Conservation (phyloP, 92 coral and sea anemone species). For the Epizoanthus scotinus region DNA sequence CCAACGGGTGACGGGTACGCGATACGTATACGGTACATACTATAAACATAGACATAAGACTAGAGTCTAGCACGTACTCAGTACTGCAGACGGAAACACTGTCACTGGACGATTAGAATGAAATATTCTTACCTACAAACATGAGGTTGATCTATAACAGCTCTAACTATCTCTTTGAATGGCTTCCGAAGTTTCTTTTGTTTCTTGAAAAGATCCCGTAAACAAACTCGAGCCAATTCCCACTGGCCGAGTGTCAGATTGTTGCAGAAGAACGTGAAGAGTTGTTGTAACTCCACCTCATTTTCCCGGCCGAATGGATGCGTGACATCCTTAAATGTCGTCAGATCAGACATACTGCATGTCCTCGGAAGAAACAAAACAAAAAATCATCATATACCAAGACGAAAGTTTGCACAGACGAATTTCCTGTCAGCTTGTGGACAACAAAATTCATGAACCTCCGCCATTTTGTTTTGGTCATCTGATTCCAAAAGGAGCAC, state of each 20-base stretch:
- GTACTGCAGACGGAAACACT: no score
- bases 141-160: conserved; percentile 87
- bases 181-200: conserved; percentile 62
- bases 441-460: background rate
- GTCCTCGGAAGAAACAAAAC: background rate
- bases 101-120: background rate
- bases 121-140: conserved; percentile 51
- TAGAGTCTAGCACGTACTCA: no score
- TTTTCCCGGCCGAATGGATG: conserved; percentile 77
- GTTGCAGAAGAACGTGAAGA: conserved; percentile 80
- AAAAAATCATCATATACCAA: conserved; percentile 10
- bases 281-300: conserved; percentile 61
- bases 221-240: conserved; percentile 91
- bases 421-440: background rate
- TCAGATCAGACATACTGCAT: conserved; percentile 15
- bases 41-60: no score
- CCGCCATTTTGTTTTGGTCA: conserved; percentile 45
- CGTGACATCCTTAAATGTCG: conserved; percentile 38
- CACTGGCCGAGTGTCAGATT: conserved; percentile 93
- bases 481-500: conserved; percentile 8
- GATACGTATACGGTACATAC: no score
- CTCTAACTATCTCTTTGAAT: conserved; percentile 75
- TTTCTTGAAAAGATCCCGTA: conserved; percentile 60
- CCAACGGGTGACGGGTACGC: no score
- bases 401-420: background rate